Conservation (phyloP, 2,888 invertebrate genomes). For the Leucophenga maculata region DNA sequence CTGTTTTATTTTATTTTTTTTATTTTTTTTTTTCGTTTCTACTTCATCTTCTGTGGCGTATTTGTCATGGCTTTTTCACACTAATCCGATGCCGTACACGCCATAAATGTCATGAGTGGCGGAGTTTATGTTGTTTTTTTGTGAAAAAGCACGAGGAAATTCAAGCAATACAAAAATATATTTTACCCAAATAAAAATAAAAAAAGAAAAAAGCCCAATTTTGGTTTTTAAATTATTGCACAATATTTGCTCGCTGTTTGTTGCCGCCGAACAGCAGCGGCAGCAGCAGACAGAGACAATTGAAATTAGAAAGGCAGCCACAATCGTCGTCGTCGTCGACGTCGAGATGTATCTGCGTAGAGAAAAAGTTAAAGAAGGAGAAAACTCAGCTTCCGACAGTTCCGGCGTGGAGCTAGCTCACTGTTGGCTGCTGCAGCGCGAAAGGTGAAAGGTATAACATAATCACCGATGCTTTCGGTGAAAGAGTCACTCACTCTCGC, state of each 20-base stretch:
- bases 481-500: background rate
- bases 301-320: slow-evolving; percentile 65
- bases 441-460: slow-evolving; percentile 52
- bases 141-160: no score
- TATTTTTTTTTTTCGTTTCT: no score
- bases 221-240: slow-evolving; percentile 9
- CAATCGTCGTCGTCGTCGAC: background rate
- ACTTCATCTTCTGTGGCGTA: slow-evolving; percentile 55
- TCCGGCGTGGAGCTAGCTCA: slow-evolving; percentile 30
- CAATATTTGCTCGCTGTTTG: background rate
- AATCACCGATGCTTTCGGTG: background rate
- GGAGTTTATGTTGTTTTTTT: no score
- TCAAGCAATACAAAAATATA: no score
- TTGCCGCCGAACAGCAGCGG: no score
- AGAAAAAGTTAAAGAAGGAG: slow-evolving; percentile 40
- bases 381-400: slow-evolving; percentile 16
- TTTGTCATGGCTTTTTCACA: slow-evolving; percentile 43
- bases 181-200: background rate
- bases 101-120: slow-evolving; percentile 20
- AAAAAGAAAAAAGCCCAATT: slow-evolving; percentile 5
- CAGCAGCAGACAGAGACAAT: slow-evolving; percentile 42
- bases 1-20: slow-evolving; percentile 31
- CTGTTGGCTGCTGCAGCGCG: slow-evolving; percentile 45
- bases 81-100: background rate
- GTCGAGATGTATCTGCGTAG: slow-evolving; percentile 36